Base-by-base conservation (phyloP, 2,888 invertebrate species). In the Drosophila kokeensis region DNA sequence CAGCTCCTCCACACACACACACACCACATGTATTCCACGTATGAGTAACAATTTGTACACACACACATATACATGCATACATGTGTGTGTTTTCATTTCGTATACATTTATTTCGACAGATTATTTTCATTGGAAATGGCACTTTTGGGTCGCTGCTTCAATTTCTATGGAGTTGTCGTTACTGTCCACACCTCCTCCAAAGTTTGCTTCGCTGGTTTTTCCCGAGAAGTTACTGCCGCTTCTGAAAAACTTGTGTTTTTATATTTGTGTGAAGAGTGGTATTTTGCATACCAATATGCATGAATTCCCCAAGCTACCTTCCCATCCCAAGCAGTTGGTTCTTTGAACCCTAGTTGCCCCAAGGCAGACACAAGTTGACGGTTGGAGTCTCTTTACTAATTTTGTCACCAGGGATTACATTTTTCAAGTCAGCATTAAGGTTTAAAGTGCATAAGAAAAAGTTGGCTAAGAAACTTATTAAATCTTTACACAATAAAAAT, bases 221-320 rank as follows among this genome's bases (percentile, higher is more conserved):
- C 58, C 48, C 58, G 36, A 32, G 54, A 76, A 54, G 48, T 71
- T 2, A 40, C 48, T 15, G 29, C 5, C 11, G 45, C 34, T 70
- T 70, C 61, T 69, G 55, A 49, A 72, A 68, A 72, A 76, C 66
- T 68, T 54, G 11, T 36, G 24, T 54, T 54, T 72, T 49, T 36
- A 62, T 50, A 62, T 58, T 59, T 65, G 48, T 65, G 64, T 64
- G 30, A 64, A 76, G 15, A 45, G 45, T 15, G 24, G 40, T 69
- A 62, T 73, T 78, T 65, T 78, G 78, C 76, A 66, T 76, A 72
- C 78, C 63, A 78, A 72, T 67, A 42, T 69, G 69, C 58, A 57
- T 62, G 29, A 38, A 49, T 60, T 58, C 29, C n/a, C 30, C n/a
- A 38, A 32, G n/a, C 38, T 34, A n/a, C 13, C 36, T 27, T 27